phyloP scores from a whole-genome alignment of 2,797 vertebrate genomes.

The Muscicapa comitata region DNA sequence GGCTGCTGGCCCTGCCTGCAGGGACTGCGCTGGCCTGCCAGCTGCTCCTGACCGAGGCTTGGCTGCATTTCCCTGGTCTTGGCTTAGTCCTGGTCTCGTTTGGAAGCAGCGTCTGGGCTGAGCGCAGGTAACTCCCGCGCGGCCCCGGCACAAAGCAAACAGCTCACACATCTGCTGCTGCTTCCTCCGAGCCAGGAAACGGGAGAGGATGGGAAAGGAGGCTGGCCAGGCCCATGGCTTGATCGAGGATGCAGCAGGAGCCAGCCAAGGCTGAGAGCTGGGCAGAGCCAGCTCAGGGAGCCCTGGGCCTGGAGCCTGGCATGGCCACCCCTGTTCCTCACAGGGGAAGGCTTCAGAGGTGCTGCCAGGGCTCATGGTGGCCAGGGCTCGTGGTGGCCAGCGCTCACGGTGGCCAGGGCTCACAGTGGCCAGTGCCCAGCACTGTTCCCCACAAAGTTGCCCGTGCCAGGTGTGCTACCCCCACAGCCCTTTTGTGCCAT shows the following conservation, averaged over 20 bases:
- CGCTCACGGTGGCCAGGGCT: too few species aligned
- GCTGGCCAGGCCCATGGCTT: constrained; percentile 6
- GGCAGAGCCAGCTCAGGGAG: neutral
- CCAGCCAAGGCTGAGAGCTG: neutral
- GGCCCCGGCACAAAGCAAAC: constrained; percentile 61
- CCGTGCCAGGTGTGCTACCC: neutral
- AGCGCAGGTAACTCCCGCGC: constrained; percentile 57
- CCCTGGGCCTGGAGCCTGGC: neutral
- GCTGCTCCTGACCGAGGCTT: neutral
- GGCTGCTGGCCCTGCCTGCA: fast-evolving
- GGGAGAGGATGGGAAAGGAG: constrained; percentile 60
- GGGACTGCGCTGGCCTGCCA: neutral
- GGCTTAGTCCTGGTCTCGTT: constrained; percentile 12
- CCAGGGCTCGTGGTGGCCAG: neutral
- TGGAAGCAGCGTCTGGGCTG: constrained; percentile 12
- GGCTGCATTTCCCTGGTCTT: neutral
- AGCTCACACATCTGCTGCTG: constrained; percentile 64
- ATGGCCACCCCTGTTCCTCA: neutral
- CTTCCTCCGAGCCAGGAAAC: constrained; percentile 61
- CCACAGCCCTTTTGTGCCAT: neutral
- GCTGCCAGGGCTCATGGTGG: neutral
- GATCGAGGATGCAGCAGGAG: neutral
- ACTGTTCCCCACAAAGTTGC: fast-evolving
- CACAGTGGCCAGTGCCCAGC: fast-evolving
- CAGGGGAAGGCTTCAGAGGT: neutral